Evolutionary conservation across 2,888 invertebrate genomes (phyloP), one percentile per base, ranked within the genome.

Genomic region (Troilus luridus): DNA sequence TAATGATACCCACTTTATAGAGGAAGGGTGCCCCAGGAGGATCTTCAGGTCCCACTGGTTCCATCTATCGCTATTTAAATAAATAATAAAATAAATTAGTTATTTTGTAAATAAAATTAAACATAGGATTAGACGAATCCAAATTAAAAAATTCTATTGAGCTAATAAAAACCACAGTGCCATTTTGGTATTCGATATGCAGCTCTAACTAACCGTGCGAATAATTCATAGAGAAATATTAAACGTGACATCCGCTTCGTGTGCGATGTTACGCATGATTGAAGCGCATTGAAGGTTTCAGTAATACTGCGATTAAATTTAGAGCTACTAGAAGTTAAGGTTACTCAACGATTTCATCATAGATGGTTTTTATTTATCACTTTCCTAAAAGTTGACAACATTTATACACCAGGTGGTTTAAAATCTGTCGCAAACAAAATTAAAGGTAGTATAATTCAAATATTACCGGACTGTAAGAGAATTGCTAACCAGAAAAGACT

Each of bases 231-330:
- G 27, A 77, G 7, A 41, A 41, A 77, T 77, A 17, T 19, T 17
- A 77, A 41, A 77, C 72, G 72, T 77, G 27, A 77, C 41, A 27
- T 77, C 72, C 72, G 72, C 27, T 77, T 77, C 72, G 41, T 27
- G 72, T 77, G 41, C 72, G 27, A 77, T 41, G 72, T 77, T 7
- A 77, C 41, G 72, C 72, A 77, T 41, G 72, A 77, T 41, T 77
- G 72, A 77, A 5, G 14, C 41, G 72, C 41, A 72, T 72, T 27
- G 10, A 72, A 27, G 11, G 72, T 41, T 77, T 77, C 72, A 77
- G 41, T 77, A 41, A 77, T 27, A 77, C 17, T 41, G 12, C 41
- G 27, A 77, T 41, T 77, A 7, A 77, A 41, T 27, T 27, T 77
- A 77, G 17, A 17, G 27, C 9, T 0, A 6, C 14, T 12, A 8